These are phyloP conservation scores for Eupithecia pulchellata DNA, from an alignment of 2,888 invertebrate species.

Conservation along the genomic window DNA sequence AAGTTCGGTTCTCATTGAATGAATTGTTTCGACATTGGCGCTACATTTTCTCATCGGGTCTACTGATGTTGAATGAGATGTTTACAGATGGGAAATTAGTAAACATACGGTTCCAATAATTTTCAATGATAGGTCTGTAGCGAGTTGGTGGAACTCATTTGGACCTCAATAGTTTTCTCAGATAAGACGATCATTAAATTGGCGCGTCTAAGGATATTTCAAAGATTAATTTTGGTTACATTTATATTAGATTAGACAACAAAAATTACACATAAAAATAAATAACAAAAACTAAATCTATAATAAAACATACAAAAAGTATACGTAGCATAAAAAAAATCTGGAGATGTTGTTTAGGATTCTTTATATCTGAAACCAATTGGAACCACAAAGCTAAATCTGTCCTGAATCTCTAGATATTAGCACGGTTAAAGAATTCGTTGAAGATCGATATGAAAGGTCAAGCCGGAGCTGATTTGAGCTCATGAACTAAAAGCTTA, in stretches of 20 bases:
- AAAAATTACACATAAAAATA: no score
- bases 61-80: slow-evolving; percentile 5
- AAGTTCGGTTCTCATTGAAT: slow-evolving; percentile 7
- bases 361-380: background rate
- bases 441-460: background rate
- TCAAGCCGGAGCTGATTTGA: background rate
- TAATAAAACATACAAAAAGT: no score
- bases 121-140: background rate
- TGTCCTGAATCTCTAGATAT: background rate
- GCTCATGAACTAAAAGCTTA: background rate
- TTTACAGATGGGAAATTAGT: slow-evolving; percentile 13
- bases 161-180: background rate
- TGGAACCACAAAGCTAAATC: background rate
- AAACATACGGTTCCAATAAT: slow-evolving; percentile 10
- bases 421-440: background rate
- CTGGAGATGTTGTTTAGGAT: no score
- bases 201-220: no score
- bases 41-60: slow-evolving; percentile 8
- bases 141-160: background rate
- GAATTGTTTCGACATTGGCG: slow-evolving; percentile 1
- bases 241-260: background rate
- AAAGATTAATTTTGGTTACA: background rate
- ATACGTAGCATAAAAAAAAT: no score
- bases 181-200: background rate
- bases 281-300: no score